These are phyloP conservation scores for Nudaria mundana DNA, from an alignment of 2,888 invertebrate genomes.

Conservation along the genomic window DNA sequence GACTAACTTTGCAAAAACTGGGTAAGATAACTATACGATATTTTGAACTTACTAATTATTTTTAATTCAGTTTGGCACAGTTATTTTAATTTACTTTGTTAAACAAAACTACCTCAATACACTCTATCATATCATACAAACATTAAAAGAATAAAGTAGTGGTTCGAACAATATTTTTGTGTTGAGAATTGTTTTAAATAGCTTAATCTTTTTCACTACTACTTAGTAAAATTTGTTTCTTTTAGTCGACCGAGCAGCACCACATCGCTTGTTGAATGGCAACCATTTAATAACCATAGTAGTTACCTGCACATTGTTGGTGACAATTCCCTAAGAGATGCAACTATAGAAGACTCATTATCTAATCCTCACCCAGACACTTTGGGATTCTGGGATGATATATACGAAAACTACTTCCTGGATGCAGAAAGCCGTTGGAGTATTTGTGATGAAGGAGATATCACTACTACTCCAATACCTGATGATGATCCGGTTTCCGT, in stretches of 20 bases:
- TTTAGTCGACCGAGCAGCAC: constrained; percentile 51
- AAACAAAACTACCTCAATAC: too few species aligned
- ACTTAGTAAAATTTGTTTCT: constrained; percentile 8
- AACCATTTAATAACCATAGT: constrained; percentile 39
- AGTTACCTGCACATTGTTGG: constrained; percentile 49
- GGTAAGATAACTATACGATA: too few species aligned
- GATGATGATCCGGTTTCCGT: too few species aligned
- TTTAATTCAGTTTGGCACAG: too few species aligned
- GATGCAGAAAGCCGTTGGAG: constrained; percentile 59
- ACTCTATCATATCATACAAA: too few species aligned
- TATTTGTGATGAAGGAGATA: constrained; percentile 28
- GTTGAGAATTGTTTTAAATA: too few species aligned
- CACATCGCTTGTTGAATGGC: constrained; percentile 48
- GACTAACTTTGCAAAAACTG: constrained; percentile 66
- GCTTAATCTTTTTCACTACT: not conserved
- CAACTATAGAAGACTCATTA: constrained; percentile 42
- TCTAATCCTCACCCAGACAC: constrained; percentile 46
- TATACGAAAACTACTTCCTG: constrained; percentile 53
- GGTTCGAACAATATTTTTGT: too few species aligned
- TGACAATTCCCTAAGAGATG: constrained; percentile 37
- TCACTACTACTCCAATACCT: not conserved
- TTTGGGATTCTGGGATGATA: constrained; percentile 55
- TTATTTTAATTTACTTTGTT: too few species aligned
- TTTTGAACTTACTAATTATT: too few species aligned
- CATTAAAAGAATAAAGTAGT: too few species aligned